These are phyloP conservation scores for Nixonia krombeini DNA, from an alignment of 1,140 invertebrate species.

Conservation along the genomic window DNA sequence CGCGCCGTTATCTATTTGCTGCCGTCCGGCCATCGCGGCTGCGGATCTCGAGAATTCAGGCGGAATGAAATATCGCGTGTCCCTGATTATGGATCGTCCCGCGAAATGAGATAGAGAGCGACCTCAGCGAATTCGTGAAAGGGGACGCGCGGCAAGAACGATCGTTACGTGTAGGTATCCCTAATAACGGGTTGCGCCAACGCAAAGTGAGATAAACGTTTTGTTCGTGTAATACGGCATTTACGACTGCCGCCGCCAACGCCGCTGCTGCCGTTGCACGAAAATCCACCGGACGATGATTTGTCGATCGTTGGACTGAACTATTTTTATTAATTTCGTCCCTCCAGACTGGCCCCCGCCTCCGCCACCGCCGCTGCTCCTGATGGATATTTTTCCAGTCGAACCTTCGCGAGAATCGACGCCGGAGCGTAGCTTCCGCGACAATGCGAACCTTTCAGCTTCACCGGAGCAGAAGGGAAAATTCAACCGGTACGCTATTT, in stretches of 20 bases:
- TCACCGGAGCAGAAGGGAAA: no score
- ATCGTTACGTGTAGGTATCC: slow-evolving; percentile 42
- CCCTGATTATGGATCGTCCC: slow-evolving; percentile 62
- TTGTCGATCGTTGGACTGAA: no score
- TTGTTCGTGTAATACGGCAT: slow-evolving; percentile 42
- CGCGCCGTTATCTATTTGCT: slow-evolving; percentile 53
- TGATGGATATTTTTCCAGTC: no score
- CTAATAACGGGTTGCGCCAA: slow-evolving; percentile 38
- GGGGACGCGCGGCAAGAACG: slow-evolving; percentile 34
- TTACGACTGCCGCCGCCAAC: slow-evolving; percentile 18
- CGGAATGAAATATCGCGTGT: slow-evolving; percentile 64
- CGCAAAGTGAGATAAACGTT: slow-evolving; percentile 44
- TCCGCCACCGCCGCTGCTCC: no score
- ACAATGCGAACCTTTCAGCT: no score
- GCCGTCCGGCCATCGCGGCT: slow-evolving; percentile 47
- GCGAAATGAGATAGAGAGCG: slow-evolving; percentile 38
- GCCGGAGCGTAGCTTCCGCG: no score
- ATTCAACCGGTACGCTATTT: no score
- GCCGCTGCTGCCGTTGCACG: slow-evolving; percentile 18
- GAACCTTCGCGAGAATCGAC: no score
- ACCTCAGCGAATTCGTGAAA: slow-evolving; percentile 43
- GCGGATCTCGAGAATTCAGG: slow-evolving; percentile 53
- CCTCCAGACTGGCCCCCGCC: no score
- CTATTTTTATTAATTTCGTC: no score
- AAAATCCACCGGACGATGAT: slow-evolving; percentile 11